These are phyloP conservation scores for Leptopterna dolabrata DNA, from an alignment of 2,888 invertebrate species.

Conservation along the genomic window DNA sequence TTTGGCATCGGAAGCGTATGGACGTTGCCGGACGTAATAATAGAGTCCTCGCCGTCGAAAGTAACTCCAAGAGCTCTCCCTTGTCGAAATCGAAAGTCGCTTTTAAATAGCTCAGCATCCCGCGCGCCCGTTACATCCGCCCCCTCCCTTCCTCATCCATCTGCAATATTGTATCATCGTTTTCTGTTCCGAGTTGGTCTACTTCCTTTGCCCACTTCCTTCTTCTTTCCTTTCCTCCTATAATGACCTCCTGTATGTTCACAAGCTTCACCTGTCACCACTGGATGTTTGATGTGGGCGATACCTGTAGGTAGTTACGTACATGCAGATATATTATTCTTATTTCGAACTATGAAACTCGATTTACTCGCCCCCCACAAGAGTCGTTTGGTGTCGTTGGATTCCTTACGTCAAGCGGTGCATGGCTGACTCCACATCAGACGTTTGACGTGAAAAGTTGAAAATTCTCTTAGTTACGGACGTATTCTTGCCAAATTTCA, in stretches of 20 bases:
- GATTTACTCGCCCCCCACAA: too few relatives aligned
- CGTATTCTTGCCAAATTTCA: too few relatives aligned
- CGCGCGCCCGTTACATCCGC: neutral
- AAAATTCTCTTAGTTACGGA: too few relatives aligned
- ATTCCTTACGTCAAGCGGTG: too few relatives aligned
- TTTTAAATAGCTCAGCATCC: conserved; percentile 13
- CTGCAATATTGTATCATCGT: neutral
- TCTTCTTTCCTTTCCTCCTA: neutral
- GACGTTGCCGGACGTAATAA: conserved; percentile 9
- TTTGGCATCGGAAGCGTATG: conserved; percentile 26
- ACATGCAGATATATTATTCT: too few relatives aligned
- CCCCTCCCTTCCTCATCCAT: neutral
- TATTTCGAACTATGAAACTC: too few relatives aligned
- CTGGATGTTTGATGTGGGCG: neutral
- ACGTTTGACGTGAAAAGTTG: too few relatives aligned
- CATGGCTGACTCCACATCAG: too few relatives aligned
- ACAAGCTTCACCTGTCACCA: neutral
- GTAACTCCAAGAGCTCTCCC: conserved; percentile 27
- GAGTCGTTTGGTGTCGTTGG: too few relatives aligned
- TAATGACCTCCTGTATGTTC: too few relatives aligned
- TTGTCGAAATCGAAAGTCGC: conserved; percentile 36
- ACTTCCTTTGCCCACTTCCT: neutral
- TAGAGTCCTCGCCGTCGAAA: conserved; percentile 9
- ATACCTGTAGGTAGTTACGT: neutral
- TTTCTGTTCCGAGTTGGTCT: conserved; percentile 3